These are phyloP conservation scores for Oenanthe oenanthe DNA, from an alignment of 2,113 vertebrate species.

Conservation along the genomic window DNA sequence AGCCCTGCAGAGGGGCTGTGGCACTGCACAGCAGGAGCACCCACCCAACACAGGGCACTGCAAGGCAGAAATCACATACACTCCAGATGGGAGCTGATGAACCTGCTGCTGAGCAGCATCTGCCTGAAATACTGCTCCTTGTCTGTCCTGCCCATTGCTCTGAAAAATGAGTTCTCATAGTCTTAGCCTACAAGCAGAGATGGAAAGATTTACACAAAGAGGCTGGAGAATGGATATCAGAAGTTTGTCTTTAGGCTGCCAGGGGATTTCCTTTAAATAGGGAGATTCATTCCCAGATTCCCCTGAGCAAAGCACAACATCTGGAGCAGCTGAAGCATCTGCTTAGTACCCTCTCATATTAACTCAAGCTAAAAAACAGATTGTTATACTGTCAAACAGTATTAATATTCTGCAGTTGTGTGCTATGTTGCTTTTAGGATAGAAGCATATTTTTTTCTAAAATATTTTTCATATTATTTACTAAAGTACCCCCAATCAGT, in stretches of 20 bases:
- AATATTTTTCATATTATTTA: conserved; percentile 8
- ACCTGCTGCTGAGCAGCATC: background rate
- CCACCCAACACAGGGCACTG: background rate
- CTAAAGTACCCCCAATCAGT: background rate
- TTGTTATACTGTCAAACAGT: background rate
- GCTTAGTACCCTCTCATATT: background rate
- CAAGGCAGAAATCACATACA: background rate
- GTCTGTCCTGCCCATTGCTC: background rate
- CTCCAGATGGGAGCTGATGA: background rate
- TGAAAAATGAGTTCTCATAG: background rate
- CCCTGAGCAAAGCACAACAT: background rate
- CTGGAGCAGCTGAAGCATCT: conserved; percentile 5
- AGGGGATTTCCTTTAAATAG: background rate
- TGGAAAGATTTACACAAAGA: background rate
- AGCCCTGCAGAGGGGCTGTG: background rate
- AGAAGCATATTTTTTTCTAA: background rate
- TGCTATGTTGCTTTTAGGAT: background rate
- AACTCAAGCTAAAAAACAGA: background rate
- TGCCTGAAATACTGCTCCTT: background rate
- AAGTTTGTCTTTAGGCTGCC: background rate
- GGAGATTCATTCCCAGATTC: background rate
- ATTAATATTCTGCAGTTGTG: background rate
- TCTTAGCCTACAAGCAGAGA: background rate
- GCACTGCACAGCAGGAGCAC: fast-evolving
- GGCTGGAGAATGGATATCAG: background rate